Base-by-base conservation (phyloP, 2,797 vertebrate species). In the Semaprochilodus insignis region DNA sequence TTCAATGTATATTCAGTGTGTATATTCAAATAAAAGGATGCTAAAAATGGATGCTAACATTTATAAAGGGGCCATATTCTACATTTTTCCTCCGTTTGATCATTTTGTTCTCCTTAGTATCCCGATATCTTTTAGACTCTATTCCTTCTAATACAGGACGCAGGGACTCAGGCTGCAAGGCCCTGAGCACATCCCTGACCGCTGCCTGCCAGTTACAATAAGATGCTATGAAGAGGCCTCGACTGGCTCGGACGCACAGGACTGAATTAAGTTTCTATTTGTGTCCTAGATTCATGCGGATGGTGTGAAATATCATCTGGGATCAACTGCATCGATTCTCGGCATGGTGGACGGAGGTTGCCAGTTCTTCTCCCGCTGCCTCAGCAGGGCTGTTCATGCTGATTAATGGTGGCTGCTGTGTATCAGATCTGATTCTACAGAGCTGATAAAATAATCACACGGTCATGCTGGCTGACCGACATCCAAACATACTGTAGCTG, bases 281-380 rank as follows among this genome's bases (percentile, higher is more conserved):
- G 70, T 62, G 71, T 70, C 40, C 25, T 51, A 36, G n/a, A 60
- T 70, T 59, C n/a, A 69, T 54, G 63, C 5, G 31, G 63, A 78
- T 21, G 71, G 62, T 75, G 71, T 80, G 59, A 79, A 83, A 73
- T 67, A 74, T 78, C 62, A 69, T 74, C 60, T 79, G 34, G 51
- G 52, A 79, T 74, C 60, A 78, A 69, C 70, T 57, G 25, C 44
- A 80, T 27, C 55, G 82, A 62, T 79, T 62, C 48, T 74, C 7
- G 7, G 54, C 57, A n/a, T 60, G 60, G 72, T 23, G 15, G 80
- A 69, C 6, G n/a, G 63, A 59, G 51, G 31, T 74, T 74, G 73
- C 73, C 73, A 74, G 73, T 19, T 67, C 55, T 1, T 62, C 40
- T 79, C 54, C 54, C 17, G 31, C 55, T 3, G 17, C 19, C 13